Conservation (phyloP, 2,113 vertebrate species). For the Dromiciops gliroides region DNA sequence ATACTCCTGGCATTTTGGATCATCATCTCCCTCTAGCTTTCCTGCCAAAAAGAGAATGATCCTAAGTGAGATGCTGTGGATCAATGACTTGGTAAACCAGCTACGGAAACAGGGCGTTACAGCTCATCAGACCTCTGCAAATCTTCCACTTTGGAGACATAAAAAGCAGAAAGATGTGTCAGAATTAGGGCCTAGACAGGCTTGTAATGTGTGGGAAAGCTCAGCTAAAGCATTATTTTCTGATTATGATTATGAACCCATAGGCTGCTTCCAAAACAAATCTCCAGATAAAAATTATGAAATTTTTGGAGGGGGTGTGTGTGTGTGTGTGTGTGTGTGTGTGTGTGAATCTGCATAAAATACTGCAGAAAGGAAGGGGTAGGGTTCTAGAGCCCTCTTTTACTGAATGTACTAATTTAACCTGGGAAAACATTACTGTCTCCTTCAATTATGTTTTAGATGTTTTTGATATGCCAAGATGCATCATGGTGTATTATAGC, state of each 20-base stretch:
- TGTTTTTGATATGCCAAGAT: neutral
- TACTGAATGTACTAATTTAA: neutral
- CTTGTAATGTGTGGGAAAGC: neutral
- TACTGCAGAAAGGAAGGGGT: neutral
- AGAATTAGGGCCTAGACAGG: slow-evolving; percentile 36
- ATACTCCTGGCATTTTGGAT: slow-evolving; percentile 54
- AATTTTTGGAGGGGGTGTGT: neutral
- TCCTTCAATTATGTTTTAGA: neutral
- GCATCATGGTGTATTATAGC: neutral
- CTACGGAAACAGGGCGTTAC: slow-evolving; percentile 43
- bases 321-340: neutral
- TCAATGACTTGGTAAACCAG: slow-evolving; percentile 62
- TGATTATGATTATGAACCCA: slow-evolving; percentile 27
- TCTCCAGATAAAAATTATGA: slow-evolving; percentile 30
- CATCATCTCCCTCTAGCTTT: slow-evolving; percentile 55
- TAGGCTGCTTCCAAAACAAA: slow-evolving; percentile 30
- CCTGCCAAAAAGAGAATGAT: slow-evolving; percentile 55
- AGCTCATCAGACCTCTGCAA: slow-evolving; percentile 45
- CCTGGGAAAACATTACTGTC: neutral
- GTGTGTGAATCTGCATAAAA: neutral
- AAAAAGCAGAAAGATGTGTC: slow-evolving; percentile 41
- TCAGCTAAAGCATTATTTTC: slow-evolving; percentile 37
- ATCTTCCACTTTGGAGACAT: slow-evolving; percentile 46
- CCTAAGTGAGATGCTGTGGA: slow-evolving; percentile 50
- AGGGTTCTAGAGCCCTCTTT: neutral